These are phyloP conservation scores for Parnassius smintheus DNA, from an alignment of 2,888 invertebrate genomes.

Conservation along the genomic window DNA sequence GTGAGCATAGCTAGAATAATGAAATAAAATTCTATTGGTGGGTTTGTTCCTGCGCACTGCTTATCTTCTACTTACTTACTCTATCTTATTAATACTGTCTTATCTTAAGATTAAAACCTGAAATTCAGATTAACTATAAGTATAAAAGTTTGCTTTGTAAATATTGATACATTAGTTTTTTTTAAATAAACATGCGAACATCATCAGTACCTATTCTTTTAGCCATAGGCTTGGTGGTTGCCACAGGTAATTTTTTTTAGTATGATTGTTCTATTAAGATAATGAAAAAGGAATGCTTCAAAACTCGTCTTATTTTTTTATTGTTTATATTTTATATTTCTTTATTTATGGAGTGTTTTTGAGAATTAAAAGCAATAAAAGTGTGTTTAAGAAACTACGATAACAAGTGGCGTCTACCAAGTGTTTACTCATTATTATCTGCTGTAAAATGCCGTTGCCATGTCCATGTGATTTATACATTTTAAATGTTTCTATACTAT, in stretches of 20 bases:
- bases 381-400: neutral
- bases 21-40: no score
- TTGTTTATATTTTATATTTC: neutral
- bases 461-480: no score
- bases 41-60: no score
- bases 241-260: neutral
- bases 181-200: neutral
- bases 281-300: no score
- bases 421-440: neutral
- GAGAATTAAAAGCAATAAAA: neutral
- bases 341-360: neutral
- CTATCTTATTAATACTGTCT: neutral
- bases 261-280: neutral
- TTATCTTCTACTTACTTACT: no score
- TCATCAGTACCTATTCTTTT: neutral
- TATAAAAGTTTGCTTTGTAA: neutral
- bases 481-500: no score
- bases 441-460: no score
- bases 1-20: no score
- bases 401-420: neutral
- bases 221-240: neutral
- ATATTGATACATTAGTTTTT: neutral
- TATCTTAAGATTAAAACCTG: neutral
- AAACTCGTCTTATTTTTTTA: neutral
- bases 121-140: neutral